Percentiles rank a stretch among this genome's conserved stretches.
Evolutionary conservation across 2,797 vertebrate genomes (phyloP).

Genomic region (Zenarchopterus dispar): DNA sequence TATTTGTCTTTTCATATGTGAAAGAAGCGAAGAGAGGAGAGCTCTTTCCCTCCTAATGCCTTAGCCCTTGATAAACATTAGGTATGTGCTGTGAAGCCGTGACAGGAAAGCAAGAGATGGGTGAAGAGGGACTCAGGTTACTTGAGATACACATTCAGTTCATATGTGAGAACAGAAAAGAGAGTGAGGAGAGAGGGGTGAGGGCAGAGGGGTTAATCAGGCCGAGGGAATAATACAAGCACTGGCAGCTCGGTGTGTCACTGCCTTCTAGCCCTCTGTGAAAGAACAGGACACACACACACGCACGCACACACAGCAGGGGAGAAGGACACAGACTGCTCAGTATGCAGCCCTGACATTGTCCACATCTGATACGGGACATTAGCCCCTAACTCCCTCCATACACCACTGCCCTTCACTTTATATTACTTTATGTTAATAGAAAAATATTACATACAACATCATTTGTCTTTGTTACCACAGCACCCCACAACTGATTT

Average conservation of each 20-base stretch:
- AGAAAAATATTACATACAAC: constrained; percentile 99
- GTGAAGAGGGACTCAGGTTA: constrained; percentile 30
- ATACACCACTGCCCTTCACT: constrained; percentile 99
- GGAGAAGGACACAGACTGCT: constrained; percentile 99
- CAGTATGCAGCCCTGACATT: constrained; percentile 99
- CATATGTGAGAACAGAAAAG: constrained; percentile 39
- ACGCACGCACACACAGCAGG: constrained; percentile 78
- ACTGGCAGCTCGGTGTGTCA: constrained; percentile 92
- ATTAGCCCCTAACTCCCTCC: constrained; percentile 99
- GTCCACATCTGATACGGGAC: constrained; percentile 99
- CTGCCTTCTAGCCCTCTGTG: constrained; percentile 87
- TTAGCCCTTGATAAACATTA: constrained; percentile 16
- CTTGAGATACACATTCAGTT: constrained; percentile 47
- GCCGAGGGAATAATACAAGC: constrained; percentile 91
- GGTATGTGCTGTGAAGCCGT: constrained; percentile 6
- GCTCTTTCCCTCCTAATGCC: not conserved
- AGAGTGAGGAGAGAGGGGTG: constrained; percentile 43
- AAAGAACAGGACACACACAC: constrained; percentile 53
- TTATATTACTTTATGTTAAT: constrained; percentile 99
- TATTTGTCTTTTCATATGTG: no score
- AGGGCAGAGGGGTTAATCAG: constrained; percentile 92
- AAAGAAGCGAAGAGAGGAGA: no score
- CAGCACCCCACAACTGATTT: constrained; percentile 92
- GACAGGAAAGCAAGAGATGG: constrained; percentile 40
- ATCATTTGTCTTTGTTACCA: constrained; percentile 99